Conservation (phyloP, 2,888 invertebrate species). For the Sphaerophoria taeniata region DNA sequence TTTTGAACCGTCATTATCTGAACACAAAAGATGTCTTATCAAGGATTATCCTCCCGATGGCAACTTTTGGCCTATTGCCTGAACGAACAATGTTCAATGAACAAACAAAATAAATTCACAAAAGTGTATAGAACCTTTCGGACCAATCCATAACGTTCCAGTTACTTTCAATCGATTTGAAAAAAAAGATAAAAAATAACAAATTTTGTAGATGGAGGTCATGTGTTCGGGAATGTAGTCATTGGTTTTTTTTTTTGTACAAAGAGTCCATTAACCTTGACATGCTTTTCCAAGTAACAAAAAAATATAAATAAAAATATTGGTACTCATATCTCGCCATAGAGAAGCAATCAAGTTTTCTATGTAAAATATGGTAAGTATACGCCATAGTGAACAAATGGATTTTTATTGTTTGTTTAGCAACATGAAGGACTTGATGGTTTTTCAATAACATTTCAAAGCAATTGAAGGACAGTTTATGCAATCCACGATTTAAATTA, state of each 20-base stretch:
- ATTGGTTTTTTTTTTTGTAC: neutral
- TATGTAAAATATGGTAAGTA: neutral
- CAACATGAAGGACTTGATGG: too few relatives aligned
- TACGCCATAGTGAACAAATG: too few relatives aligned
- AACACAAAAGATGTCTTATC: slow-evolving; percentile 33
- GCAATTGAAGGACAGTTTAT: too few relatives aligned
- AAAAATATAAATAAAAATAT: too few relatives aligned
- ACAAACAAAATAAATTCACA: neutral
- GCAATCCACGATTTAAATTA: too few relatives aligned
- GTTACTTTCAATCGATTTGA: slow-evolving; percentile 11
- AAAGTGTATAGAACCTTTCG: slow-evolving; percentile 38
- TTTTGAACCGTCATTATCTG: slow-evolving; percentile 21
- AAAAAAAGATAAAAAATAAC: neutral
- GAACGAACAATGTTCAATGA: slow-evolving; percentile 6
- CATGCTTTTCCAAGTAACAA: too few relatives aligned
- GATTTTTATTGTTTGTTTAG: too few relatives aligned
- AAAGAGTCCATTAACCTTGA: neutral
- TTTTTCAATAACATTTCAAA: too few relatives aligned
- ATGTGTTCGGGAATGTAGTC: neutral
- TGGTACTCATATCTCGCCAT: too few relatives aligned
- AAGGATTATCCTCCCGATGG: slow-evolving; percentile 39
- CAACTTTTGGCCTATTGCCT: slow-evolving; percentile 39
- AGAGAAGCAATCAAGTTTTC: too few relatives aligned
- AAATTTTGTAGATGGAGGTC: neutral
- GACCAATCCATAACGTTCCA: slow-evolving; percentile 35